Conservation (phyloP, 2,113 vertebrate genomes). For the Chloropsis hardwickii region DNA sequence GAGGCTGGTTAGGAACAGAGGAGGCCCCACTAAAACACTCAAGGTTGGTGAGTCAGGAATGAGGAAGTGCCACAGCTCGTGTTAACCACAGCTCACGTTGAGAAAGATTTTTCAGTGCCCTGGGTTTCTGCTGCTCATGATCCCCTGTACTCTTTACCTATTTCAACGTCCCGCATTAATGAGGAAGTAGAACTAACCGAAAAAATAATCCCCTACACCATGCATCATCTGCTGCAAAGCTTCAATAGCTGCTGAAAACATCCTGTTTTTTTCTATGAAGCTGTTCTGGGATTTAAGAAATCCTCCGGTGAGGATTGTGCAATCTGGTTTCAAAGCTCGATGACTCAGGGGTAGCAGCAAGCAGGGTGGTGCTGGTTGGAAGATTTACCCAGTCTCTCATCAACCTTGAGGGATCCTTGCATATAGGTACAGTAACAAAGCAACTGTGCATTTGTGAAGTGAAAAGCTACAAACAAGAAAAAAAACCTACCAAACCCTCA, state of each 20-base stretch:
- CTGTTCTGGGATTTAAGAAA: slow-evolving; percentile 16
- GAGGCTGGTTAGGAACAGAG: neutral
- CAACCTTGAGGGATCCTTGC: neutral
- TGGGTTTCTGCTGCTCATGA: neutral
- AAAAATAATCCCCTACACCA: neutral
- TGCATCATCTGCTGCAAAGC: neutral
- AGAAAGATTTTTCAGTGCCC: neutral
- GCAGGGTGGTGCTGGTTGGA: neutral
- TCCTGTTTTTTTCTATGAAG: neutral
- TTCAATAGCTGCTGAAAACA: slow-evolving; percentile 12
- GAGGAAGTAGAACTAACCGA: neutral
- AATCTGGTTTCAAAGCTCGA: neutral
- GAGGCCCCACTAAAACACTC: fast-evolving
- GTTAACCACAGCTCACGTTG: fast-evolving
- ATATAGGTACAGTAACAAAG: neutral
- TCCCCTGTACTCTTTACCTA: neutral
- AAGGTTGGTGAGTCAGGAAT: neutral
- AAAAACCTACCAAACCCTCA: neutral
- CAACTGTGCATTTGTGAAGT: neutral
- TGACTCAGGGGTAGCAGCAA: neutral
- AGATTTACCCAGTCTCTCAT: neutral
- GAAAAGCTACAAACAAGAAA: neutral
- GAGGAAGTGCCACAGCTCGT: neutral
- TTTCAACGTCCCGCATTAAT: neutral
- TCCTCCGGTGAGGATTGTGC: neutral